Base-by-base conservation (phyloP, 1,140 invertebrate genomes). In the Penaeus chinensis region DNA sequence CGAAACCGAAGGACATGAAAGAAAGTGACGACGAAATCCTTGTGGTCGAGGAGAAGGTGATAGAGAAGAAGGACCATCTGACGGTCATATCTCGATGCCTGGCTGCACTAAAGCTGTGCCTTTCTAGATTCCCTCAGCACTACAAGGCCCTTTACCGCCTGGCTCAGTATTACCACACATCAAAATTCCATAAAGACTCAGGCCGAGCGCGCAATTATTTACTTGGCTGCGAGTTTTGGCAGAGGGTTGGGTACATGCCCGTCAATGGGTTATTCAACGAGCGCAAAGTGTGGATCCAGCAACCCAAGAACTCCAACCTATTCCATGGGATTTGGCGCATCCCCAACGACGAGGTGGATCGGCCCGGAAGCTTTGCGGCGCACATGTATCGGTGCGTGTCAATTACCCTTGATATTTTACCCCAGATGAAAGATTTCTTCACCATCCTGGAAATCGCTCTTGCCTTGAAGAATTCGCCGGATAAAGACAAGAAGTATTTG, bases 131-230 rank as follows among this genome's bases (percentile, higher is more conserved):
- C 92, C 95, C 96, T 0, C 96, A 96, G 90, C 97, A 99, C 93
- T 98, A 98, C 92, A 99, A 99, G 93, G 96, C 97, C 0, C 93
- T 97, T 47, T 98, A 98, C 92, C 94, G 97, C 88, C 92, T 99
- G 54, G 95, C 96, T 3, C 94, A 98, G 92, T 95, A 96, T 90
- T 97, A 96, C 92, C 96, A 96, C 91, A 94, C 95, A 86, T 96
- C 95, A 37, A 94, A 95, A 91, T 93, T 93, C 71, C 93, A 94
- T 71, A 95, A 94, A 91, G 94, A 96, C 91, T 93, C 95, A 54
- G 92, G 93, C 84, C 95, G 95, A 91, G 95, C 95, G 89, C 94
- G 95, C 90, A 95, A 96, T 90, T 92, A 97, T 18, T 93, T 97
- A 85, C 91, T 97, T 76, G 94, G 94, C 1, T 94, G 94, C 71